A percentile compares a stretch with the other conserved stretches of the same genome.
Conservation (phyloP, 2,113 vertebrate species). For the Lutjanus erythropterus region DNA sequence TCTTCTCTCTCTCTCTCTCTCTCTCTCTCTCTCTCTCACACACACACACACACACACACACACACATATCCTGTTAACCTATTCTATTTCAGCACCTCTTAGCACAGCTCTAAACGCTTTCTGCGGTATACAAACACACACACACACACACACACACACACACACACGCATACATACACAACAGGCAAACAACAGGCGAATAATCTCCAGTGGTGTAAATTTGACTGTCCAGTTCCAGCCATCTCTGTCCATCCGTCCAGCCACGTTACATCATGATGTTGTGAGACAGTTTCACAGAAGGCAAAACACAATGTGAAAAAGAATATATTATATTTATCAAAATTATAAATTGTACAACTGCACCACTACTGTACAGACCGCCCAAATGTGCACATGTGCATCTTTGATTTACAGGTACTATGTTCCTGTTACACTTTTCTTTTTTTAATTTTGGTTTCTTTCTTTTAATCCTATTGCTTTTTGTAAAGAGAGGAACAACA, state of each 20-base stretch:
- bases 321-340: constrained; percentile 84
- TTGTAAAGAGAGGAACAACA: constrained; percentile 82
- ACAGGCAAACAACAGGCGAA: constrained; percentile 46
- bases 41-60: constrained; percentile 41
- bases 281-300: constrained; percentile 79
- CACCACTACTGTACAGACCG: constrained; percentile 85
- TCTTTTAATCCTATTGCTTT: constrained; percentile 77
- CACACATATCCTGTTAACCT: constrained; percentile 35
- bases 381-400: constrained; percentile 85
- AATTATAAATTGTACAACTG: constrained; percentile 85
- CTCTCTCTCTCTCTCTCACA: constrained; percentile 8
- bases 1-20: constrained; percentile 8
- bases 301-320: constrained; percentile 83
- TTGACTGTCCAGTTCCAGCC: constrained; percentile 69
- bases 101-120: constrained; percentile 57
- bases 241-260: constrained; percentile 77
- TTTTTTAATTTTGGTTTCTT: constrained; percentile 56
- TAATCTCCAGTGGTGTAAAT: constrained; percentile 71
- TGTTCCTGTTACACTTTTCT: constrained; percentile 78
- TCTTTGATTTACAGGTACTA: constrained; percentile 83
- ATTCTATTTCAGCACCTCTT: constrained; percentile 64
- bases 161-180: constrained; percentile 40
- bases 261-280: constrained; percentile 79
- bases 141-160: constrained; percentile 37
- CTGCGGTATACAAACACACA: constrained; percentile 21